These are phyloP conservation scores for Schlechtendalia chinensis DNA, from an alignment of 1,140 invertebrate species.

Conservation along the genomic window DNA sequence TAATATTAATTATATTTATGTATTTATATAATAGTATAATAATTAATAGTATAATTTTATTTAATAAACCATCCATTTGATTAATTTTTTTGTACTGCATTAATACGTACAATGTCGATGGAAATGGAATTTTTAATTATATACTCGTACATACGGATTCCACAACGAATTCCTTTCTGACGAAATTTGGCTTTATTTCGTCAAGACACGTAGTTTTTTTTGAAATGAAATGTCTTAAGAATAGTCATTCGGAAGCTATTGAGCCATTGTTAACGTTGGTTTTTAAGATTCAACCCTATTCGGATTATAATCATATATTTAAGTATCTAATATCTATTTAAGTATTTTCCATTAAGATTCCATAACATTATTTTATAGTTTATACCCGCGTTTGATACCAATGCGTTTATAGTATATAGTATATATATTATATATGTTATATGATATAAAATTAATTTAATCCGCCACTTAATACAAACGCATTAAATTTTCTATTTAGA, in stretches of 20 bases:
- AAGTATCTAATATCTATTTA: too few relatives aligned
- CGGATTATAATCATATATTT: neutral
- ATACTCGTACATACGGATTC: neutral
- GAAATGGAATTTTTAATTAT: constrained; percentile 32
- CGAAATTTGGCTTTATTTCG: constrained; percentile 9
- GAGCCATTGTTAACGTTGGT: neutral
- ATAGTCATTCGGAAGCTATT: neutral
- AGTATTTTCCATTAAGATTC: too few relatives aligned
- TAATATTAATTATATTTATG: neutral
- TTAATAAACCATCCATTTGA: neutral
- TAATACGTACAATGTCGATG: too few relatives aligned
- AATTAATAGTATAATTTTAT: constrained; percentile 11
- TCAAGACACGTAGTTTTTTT: neutral
- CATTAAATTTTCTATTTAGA: neutral
- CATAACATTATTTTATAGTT: neutral
- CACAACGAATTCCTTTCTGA: neutral
- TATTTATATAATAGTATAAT: neutral
- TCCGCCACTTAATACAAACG: neutral
- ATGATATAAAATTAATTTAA: neutral
- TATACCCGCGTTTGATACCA: too few relatives aligned
- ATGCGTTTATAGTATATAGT: too few relatives aligned
- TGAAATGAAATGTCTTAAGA: neutral
- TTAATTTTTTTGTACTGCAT: neutral
- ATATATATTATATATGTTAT: too few relatives aligned
- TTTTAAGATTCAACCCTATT: neutral